A percentile compares a stretch with the other conserved stretches of the same genome.
Conservation (phyloP, 2,113 vertebrate genomes). For the Ptilonorhynchus violaceus region DNA sequence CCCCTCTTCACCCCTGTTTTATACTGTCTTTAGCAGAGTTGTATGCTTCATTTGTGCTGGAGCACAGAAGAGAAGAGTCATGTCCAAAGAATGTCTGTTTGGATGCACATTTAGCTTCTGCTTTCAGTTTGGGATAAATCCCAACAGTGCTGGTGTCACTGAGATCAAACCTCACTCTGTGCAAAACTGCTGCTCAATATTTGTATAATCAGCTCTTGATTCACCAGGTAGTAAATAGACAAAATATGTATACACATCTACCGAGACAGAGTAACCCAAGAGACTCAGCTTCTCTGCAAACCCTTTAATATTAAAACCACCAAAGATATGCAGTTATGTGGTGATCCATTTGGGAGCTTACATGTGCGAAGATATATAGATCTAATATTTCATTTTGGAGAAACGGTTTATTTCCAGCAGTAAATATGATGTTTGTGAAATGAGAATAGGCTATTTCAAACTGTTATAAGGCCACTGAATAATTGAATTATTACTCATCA, state of each 20-base stretch:
- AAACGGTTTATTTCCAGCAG: constrained; percentile 43
- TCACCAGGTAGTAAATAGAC: not conserved
- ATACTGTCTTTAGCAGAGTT: not conserved
- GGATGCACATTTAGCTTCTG: not conserved
- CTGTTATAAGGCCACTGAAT: constrained; percentile 54
- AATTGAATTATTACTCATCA: constrained; percentile 68
- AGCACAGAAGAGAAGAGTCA: not conserved
- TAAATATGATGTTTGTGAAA: constrained; percentile 57
- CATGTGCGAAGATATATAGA: constrained; percentile 25
- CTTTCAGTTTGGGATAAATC: not conserved
- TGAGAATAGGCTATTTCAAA: constrained; percentile 56
- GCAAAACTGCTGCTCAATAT: not conserved
- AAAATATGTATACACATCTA: not conserved
- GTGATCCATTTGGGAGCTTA: not conserved
- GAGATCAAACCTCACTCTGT: not conserved
- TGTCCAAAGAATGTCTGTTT: not conserved
- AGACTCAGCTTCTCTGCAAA: not conserved
- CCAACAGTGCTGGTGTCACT: not conserved
- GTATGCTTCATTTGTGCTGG: not conserved
- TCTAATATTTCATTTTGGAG: constrained; percentile 28
- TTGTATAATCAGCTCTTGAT: not conserved
- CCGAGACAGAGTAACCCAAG: not conserved
- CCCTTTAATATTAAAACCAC: constrained; percentile 14
- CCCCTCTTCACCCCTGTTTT: not conserved
- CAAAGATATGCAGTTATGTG: not conserved